Conservation (phyloP, 2,113 vertebrate species). For the Dasyurus viverrinus region DNA sequence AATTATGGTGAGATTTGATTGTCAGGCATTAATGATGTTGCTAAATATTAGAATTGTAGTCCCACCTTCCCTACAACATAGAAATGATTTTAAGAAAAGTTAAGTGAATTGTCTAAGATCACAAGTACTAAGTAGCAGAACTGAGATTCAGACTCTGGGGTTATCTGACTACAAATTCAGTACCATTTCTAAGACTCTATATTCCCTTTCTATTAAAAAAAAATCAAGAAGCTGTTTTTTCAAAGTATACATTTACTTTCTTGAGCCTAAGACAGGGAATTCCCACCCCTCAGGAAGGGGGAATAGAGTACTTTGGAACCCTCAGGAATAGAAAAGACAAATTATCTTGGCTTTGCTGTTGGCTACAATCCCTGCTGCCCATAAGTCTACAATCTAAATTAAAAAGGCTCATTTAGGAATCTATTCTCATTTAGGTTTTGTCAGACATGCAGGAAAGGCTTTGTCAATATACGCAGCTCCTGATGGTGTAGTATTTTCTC, state of each 20-base stretch:
- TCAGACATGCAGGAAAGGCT: background rate
- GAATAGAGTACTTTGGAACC: background rate
- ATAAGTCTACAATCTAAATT: background rate
- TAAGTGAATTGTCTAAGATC: background rate
- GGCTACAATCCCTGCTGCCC: background rate
- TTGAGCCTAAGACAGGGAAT: background rate
- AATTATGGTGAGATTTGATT: background rate
- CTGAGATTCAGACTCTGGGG: background rate
- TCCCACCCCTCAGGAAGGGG: background rate
- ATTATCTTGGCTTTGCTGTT: background rate
- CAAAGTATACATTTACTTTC: background rate
- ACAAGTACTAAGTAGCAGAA: background rate
- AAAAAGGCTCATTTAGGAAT: background rate
- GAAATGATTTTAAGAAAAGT: background rate
- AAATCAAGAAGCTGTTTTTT: background rate
- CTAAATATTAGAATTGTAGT: background rate
- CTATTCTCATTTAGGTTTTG: slow-evolving; percentile 26
- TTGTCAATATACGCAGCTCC: background rate
- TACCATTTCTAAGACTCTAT: background rate
- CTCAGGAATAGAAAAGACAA: background rate
- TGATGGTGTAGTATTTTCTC: background rate
- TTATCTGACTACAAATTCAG: background rate
- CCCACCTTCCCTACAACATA: background rate
- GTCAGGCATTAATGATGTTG: background rate
- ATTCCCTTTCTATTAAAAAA: background rate